Conservation (phyloP, 2,797 vertebrate species). For the Leptatherina wallacei region DNA sequence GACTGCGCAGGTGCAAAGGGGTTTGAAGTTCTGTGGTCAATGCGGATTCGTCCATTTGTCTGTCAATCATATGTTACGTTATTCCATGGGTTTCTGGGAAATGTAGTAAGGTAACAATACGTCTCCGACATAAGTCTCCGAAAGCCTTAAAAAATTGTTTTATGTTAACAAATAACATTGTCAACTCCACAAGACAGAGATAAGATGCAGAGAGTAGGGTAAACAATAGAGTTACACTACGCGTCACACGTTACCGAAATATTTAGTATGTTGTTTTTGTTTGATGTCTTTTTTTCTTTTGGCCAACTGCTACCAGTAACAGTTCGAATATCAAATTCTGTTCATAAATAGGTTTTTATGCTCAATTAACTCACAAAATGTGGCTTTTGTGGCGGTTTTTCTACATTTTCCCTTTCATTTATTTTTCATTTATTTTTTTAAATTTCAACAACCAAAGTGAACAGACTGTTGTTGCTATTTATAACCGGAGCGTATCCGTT, state of each 20-base stretch:
- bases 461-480: neutral
- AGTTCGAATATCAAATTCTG: neutral
- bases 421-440: neutral
- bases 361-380: too few relatives aligned
- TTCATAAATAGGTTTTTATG: neutral
- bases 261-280: neutral
- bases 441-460: neutral
- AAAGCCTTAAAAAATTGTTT: neutral
- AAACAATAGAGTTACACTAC: neutral
- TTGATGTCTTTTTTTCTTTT: neutral
- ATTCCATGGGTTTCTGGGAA: conserved; percentile 24
- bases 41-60: conserved; percentile 20
- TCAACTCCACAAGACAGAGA: neutral
- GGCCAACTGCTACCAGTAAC: conserved; percentile 18
- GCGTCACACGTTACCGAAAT: neutral
- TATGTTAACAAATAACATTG: neutral
- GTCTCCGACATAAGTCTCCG: neutral
- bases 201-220: neutral
- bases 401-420: neutral
- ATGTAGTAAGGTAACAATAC: conserved; percentile 34
- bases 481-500: neutral
- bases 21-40: conserved; percentile 2
- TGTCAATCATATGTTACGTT: neutral
- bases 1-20: conserved; percentile 44
- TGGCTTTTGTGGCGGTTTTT: neutral